Evolutionary conservation across 37 sponge, comb jelly and placozoan species (phyloP), one percentile per base, ranked within the genome.

Genomic region (Bolinopsis microptera): DNA sequence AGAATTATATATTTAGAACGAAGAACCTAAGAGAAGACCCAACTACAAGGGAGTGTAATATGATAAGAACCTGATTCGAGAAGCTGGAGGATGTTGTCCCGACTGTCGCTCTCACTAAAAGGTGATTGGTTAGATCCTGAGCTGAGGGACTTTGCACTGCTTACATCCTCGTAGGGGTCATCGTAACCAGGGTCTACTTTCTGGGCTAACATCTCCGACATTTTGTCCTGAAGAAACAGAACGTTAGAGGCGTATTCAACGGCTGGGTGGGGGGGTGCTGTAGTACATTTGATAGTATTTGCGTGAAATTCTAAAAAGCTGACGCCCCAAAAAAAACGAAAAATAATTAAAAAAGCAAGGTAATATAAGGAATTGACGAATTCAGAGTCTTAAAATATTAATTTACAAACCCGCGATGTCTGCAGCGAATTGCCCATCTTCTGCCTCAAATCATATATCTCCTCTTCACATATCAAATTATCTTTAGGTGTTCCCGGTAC

Each of bases 381-480:
- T n/a, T n/a, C n/a, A n/a, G n/a, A n/a, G n/a, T n/a, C n/a, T n/a
- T n/a, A n/a, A n/a, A n/a, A n/a, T n/a, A n/a, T 13, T 18, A 13
- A 48, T 48, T 18, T 5, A 48, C 61, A 18, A 48, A 48, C 61
- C 61, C 61, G 61, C 61, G 61, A 48, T 18, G 90, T 33, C 18
- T 86, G 61, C 0, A 86, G 90, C 2, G 90, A 86, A 48, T 86
- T 86, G 3, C 90, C 90, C 61, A 86, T 28, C 30, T 39, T 41
- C 25, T 86, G 13, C 61, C 61, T 38, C 18, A 86, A 38, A 22
- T 28, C 61, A 1, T 21, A 86, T 8, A 86, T 38, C 30, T 86
- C 90, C 0, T 86, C 90, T 13, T 86, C 90, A 0, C 35, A 28
- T 34, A 86, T 34, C 8, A 41, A 23, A 8, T 24, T 38, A 27